phyloP scores from a whole-genome alignment of 1,140 invertebrate genomes.

The Maniola jurtina region DNA sequence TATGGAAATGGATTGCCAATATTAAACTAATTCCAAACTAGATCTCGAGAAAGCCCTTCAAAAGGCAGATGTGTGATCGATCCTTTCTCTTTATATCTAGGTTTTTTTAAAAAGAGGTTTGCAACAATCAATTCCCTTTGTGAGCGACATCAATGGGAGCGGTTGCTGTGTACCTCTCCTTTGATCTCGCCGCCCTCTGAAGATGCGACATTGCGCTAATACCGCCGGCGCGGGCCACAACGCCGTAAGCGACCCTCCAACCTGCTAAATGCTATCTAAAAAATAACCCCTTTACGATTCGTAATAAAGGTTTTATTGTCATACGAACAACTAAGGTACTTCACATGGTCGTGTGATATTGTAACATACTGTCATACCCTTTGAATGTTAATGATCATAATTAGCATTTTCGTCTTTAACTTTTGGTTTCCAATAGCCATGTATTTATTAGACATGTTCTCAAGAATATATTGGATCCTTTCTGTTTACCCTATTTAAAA shows the following conservation, averaged over 20 bases:
- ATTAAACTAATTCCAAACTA: background rate
- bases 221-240: slow-evolving; percentile 51
- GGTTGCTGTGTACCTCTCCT: slow-evolving; percentile 74
- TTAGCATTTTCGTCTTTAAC: background rate
- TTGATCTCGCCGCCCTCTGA: slow-evolving; percentile 76
- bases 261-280: slow-evolving; percentile 14
- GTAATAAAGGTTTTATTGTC: slow-evolving; percentile 15
- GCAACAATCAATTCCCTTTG: slow-evolving; percentile 78
- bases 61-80: slow-evolving; percentile 68
- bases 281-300: slow-evolving; percentile 10
- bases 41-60: slow-evolving; percentile 11
- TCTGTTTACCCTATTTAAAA: too few species aligned
- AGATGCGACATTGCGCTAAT: slow-evolving; percentile 75
- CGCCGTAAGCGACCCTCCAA: slow-evolving; percentile 47
- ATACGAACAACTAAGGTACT: background rate
- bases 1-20: too few species aligned
- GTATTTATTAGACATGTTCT: too few species aligned
- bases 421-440: too few species aligned
- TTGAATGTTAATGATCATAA: background rate
- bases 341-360: background rate
- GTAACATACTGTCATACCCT: background rate
- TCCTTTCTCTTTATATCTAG: slow-evolving; percentile 54
- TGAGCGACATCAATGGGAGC: slow-evolving; percentile 75
- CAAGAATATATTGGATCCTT: too few species aligned
- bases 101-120: slow-evolving; percentile 70